A percentile compares a stretch with the other conserved stretches of the same genome.
These are phyloP conservation scores for Drosophila kanekoi DNA, from an alignment of 2,888 invertebrate genomes.

Conservation along the genomic window DNA sequence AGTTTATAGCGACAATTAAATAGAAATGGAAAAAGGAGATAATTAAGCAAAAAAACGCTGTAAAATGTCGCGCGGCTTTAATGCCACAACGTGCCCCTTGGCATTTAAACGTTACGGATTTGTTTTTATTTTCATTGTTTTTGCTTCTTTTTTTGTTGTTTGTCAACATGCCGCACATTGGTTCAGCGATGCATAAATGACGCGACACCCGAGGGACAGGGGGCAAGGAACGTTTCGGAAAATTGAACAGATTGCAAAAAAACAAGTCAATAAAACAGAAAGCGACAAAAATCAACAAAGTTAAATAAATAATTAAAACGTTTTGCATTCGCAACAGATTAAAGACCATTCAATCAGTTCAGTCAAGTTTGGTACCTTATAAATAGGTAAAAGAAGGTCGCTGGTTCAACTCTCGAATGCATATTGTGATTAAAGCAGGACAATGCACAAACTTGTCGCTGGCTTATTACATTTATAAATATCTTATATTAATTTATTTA, in stretches of 20 bases:
- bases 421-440: no score
- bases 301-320: neutral
- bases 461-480: no score
- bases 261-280: constrained; percentile 44
- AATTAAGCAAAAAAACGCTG: constrained; percentile 13
- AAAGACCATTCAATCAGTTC: neutral
- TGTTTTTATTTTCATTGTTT: constrained; percentile 4
- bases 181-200: constrained; percentile 48
- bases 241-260: constrained; percentile 53
- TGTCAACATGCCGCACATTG: constrained; percentile 28
- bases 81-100: constrained; percentile 11
- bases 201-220: constrained; percentile 43
- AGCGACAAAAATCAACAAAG: constrained; percentile 9
- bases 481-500: no score
- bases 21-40: constrained; percentile 23
- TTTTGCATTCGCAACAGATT: neutral
- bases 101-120: constrained; percentile 9
- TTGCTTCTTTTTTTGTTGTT: constrained; percentile 2
- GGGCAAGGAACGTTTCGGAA: constrained; percentile 19
- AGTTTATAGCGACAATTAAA: constrained; percentile 35
- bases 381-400: neutral
- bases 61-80: constrained; percentile 26
- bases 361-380: neutral
- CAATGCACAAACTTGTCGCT: no score
- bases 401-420: no score